Evolutionary conservation across 2,113 vertebrate species (phyloP).

Genomic region (Loxodonta africana): DNA sequence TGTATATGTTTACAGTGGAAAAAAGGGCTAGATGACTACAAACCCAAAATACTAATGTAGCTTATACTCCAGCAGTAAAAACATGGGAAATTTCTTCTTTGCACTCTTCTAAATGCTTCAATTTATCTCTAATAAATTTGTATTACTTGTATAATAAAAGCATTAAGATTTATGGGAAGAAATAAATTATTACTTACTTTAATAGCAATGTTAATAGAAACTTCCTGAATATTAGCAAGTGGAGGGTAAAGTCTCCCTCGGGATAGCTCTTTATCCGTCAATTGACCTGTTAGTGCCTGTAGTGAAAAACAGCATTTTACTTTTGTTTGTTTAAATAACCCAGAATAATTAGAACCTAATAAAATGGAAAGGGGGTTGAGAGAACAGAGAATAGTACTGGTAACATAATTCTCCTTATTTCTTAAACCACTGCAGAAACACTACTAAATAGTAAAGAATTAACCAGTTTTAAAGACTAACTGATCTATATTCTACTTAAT

Average conservation of each 20-base stretch:
- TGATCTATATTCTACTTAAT: neutral
- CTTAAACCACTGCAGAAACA: conserved; percentile 31
- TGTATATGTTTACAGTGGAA: neutral
- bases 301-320: conserved; percentile 57
- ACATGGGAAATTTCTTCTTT: conserved; percentile 32
- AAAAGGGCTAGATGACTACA: neutral
- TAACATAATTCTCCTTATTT: neutral
- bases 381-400: neutral
- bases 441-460: conserved; percentile 49
- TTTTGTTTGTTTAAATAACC: conserved; percentile 38
- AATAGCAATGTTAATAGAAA: conserved; percentile 96
- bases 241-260: conserved; percentile 96
- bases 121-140: neutral
- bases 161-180: conserved; percentile 11
- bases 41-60: neutral
- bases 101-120: neutral
- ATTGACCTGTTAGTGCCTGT: conserved; percentile 93
- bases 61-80: conserved; percentile 19
- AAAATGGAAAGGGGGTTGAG: neutral
- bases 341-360: conserved; percentile 5
- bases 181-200: conserved; percentile 90
- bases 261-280: conserved; percentile 93
- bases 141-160: conserved; percentile 22
- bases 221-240: conserved; percentile 96
- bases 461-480: neutral